Evolutionary conservation across 2,888 invertebrate species (phyloP).

Genomic region (Tricholauxania praeusta): DNA sequence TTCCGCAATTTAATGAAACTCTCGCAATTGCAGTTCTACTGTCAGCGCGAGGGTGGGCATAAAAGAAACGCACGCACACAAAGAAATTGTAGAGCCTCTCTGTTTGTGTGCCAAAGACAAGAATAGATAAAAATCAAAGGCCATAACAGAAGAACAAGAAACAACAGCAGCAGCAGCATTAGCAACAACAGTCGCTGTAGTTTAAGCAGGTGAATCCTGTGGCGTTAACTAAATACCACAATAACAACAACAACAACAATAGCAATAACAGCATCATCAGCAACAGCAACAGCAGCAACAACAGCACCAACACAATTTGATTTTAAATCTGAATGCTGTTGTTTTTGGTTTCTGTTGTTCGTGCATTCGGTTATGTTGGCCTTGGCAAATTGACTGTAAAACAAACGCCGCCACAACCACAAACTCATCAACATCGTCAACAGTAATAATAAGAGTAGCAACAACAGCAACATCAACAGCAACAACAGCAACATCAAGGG

Average conservation of each 20-base stretch:
- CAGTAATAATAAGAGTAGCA: neutral
- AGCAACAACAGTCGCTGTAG: neutral
- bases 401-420: slow-evolving; percentile 7
- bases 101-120: neutral
- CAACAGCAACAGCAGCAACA: too few relatives aligned
- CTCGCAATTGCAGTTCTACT: neutral
- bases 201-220: neutral
- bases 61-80: neutral
- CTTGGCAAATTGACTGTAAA: slow-evolving; percentile 23
- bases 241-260: neutral
- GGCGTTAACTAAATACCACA: neutral
- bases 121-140: neutral
- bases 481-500: slow-evolving; percentile 22
- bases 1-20: slow-evolving; percentile 8
- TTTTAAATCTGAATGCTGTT: slow-evolving; percentile 5
- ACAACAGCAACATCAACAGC: slow-evolving; percentile 18
- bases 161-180: neutral
- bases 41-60: slow-evolving; percentile 1
- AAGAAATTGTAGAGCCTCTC: neutral
- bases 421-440: slow-evolving; percentile 9
- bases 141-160: neutral
- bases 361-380: neutral
- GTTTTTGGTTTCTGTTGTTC: neutral
- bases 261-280: too few relatives aligned
- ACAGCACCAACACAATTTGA: neutral